These are phyloP conservation scores for Andrena praecox DNA, from an alignment of 2,888 invertebrate species.

Conservation along the genomic window DNA sequence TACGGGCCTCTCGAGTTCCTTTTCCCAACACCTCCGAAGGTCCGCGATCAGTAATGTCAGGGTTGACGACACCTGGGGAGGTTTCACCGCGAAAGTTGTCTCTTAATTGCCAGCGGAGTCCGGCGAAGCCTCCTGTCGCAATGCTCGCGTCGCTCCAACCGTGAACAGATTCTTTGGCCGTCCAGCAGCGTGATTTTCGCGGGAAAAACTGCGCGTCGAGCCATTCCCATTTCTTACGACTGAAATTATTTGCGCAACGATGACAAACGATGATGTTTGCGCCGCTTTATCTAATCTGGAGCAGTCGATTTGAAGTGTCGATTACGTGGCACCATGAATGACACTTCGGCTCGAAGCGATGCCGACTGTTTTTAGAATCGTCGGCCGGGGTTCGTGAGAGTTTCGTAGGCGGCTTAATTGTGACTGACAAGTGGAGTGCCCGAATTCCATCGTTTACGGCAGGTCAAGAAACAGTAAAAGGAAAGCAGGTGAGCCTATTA, in stretches of 20 bases:
- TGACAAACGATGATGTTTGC: conserved; percentile 18
- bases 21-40: conserved; percentile 17
- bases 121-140: neutral
- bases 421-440: conserved; percentile 60
- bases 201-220: neutral
- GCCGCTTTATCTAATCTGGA: conserved; percentile 48
- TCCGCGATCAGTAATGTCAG: conserved; percentile 64
- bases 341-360: neutral
- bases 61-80: conserved; percentile 55
- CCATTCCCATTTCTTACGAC: neutral
- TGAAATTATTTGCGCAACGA: conserved; percentile 12
- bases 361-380: neutral
- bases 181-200: neutral
- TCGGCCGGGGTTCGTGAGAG: conserved; percentile 9
- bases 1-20: conserved; percentile 26
- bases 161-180: neutral
- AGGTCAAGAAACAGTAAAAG: conserved; percentile 74
- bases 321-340: neutral
- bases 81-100: conserved; percentile 47
- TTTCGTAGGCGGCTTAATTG: conserved; percentile 54
- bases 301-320: neutral
- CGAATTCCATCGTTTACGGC: conserved; percentile 72
- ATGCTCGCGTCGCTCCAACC: no score
- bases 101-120: conserved; percentile 20
- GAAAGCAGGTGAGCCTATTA: conserved; percentile 69